Conservation (phyloP, 2,888 invertebrate species). For the Parascotia fuliginaria region DNA sequence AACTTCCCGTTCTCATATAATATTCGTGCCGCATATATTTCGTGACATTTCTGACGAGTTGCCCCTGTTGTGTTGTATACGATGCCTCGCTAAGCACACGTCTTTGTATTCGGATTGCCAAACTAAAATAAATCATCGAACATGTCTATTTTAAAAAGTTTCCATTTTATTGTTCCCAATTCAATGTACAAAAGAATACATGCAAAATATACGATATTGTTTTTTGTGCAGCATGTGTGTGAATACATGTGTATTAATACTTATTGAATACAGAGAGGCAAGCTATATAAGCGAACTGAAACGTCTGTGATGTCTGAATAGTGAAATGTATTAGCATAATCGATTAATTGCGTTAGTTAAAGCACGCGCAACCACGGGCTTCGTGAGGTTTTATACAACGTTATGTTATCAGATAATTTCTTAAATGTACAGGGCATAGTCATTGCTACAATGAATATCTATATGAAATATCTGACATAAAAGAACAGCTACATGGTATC, state of each 20-base stretch:
- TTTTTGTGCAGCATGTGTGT: neutral
- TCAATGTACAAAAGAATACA: neutral
- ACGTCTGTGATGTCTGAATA: slow-evolving; percentile 19
- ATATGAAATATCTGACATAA: no score
- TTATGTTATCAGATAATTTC: neutral
- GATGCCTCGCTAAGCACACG: slow-evolving; percentile 30
- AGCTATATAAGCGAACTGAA: slow-evolving; percentile 4
- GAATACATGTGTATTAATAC: slow-evolving; percentile 1
- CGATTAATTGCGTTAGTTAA: slow-evolving; percentile 21
- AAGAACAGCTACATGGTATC: slow-evolving; percentile 10
- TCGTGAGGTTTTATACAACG: slow-evolving; percentile 1
- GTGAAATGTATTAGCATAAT: slow-evolving; percentile 18
- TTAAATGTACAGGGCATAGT: no score
- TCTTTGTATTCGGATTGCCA: slow-evolving; percentile 48
- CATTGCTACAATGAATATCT: no score
- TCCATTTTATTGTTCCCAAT: neutral
- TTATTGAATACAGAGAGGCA: slow-evolving; percentile 2
- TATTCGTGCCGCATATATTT: slow-evolving; percentile 46
- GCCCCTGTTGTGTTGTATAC: slow-evolving; percentile 36
- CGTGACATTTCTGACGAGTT: slow-evolving; percentile 39
- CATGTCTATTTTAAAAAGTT: slow-evolving; percentile 10
- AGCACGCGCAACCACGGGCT: slow-evolving; percentile 3
- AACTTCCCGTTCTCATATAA: slow-evolving; percentile 26
- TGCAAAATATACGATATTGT: neutral
- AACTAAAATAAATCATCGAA: slow-evolving; percentile 48